Conservation (phyloP, 2,797 vertebrate species). For the Pipistrellus pipistrellus region DNA sequence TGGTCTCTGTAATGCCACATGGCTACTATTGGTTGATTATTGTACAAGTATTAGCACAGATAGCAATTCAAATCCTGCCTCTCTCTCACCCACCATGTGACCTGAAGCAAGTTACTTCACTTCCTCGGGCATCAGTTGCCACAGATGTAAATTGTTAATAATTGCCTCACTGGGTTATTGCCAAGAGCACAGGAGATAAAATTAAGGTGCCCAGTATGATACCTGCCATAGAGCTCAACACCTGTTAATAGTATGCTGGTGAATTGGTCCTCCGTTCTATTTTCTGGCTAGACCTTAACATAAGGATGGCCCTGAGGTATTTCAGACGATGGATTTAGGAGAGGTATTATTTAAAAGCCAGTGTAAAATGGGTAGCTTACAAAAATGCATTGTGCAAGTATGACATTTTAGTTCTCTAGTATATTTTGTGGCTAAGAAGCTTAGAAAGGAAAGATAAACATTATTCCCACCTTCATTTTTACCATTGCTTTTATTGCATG, state of each 20-base stretch:
- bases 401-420: constrained; percentile 34
- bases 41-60: neutral
- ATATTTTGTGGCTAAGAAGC: neutral
- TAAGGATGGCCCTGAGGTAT: neutral
- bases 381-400: constrained; percentile 54
- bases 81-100: neutral
- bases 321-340: neutral
- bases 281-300: constrained; percentile 60
- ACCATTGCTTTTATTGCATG: constrained; percentile 56
- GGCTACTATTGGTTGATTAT: neutral
- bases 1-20: neutral
- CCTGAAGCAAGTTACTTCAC: neutral
- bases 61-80: neutral
- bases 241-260: neutral
- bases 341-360: constrained; percentile 61
- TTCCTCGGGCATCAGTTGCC: constrained; percentile 1
- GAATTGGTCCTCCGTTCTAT: neutral
- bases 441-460: constrained; percentile 70
- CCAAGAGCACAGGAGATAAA: constrained; percentile 37
- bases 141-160: constrained; percentile 12
- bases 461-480: constrained; percentile 61
- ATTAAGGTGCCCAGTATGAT: neutral
- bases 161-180: neutral
- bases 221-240: neutral
- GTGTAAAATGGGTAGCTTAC: constrained; percentile 54